phyloP scores from a whole-genome alignment of 2,888 invertebrate species.

The Drosophila macrothrix region DNA sequence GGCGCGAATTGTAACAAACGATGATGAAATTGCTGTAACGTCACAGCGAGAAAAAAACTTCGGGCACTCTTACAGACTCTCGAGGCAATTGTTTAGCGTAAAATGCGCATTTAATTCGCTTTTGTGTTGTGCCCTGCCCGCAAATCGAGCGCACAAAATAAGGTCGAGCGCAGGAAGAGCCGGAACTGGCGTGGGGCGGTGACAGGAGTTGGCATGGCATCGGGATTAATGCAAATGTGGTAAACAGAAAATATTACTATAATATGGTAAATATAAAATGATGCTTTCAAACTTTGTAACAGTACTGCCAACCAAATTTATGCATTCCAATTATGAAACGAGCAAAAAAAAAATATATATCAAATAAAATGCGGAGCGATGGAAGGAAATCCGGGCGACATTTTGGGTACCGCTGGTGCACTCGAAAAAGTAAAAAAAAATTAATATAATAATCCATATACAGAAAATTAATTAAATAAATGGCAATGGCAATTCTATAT shows the following conservation, averaged over 20 bases:
- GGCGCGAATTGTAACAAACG: conserved; percentile 73
- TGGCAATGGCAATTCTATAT: conserved; percentile 24
- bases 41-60: conserved; percentile 17
- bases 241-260: conserved; percentile 75
- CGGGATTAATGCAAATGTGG: conserved; percentile 75
- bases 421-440: conserved; percentile 49
- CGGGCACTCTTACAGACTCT: conserved; percentile 23
- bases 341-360: conserved; percentile 44
- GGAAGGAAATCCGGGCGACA: conserved; percentile 49
- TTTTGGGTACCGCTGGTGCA: conserved; percentile 54
- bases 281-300: conserved; percentile 46
- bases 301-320: conserved; percentile 65
- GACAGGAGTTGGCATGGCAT: conserved; percentile 26
- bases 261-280: conserved; percentile 73
- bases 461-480: conserved; percentile 62
- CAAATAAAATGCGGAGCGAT: conserved; percentile 41
- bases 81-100: conserved; percentile 72
- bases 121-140: conserved; percentile 42
- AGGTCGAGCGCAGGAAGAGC: conserved; percentile 18
- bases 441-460: conserved; percentile 36
- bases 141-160: conserved; percentile 69
- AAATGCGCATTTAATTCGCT: conserved; percentile 78
- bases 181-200: conserved; percentile 13
- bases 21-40: conserved; percentile 44
- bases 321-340: conserved; percentile 75